Percentiles rank a stretch among this genome's conserved stretches.
These are phyloP conservation scores for Yponomeuta cagnagella DNA, from an alignment of 2,888 invertebrate genomes.

Conservation along the genomic window DNA sequence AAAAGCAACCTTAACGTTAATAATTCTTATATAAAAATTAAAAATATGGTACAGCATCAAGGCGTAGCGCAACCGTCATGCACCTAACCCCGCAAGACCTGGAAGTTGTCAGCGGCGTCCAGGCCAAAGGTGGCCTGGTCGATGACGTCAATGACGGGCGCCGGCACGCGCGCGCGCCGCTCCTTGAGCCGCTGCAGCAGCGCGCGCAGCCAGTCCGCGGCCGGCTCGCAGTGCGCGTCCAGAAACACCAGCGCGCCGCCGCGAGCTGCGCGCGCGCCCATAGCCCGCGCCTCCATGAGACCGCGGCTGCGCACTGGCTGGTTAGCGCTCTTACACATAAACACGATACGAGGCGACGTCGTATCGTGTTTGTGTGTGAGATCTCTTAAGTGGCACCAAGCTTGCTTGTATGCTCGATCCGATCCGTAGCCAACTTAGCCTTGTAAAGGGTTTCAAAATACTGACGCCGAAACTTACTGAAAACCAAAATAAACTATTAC, in stretches of 20 bases:
- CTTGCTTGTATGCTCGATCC: too few relatives aligned
- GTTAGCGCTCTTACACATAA: not conserved
- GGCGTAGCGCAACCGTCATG: too few relatives aligned
- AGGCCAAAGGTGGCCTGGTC: conserved; percentile 67
- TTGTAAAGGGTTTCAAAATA: too few relatives aligned
- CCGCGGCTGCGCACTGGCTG: conserved; percentile 1
- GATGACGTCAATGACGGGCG: conserved; percentile 90
- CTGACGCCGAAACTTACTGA: too few relatives aligned
- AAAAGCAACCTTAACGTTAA: too few relatives aligned
- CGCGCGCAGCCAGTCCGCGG: conserved; percentile 90
- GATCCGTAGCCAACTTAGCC: too few relatives aligned
- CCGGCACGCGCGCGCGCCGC: conserved; percentile 83
- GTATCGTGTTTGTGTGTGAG: too few relatives aligned
- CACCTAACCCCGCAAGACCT: conserved; percentile 31
- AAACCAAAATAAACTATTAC: too few relatives aligned
- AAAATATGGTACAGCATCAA: too few relatives aligned
- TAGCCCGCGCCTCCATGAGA: conserved; percentile 87
- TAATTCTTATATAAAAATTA: too few relatives aligned
- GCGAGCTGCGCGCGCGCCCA: conserved; percentile 87
- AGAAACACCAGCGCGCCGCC: conserved; percentile 91
- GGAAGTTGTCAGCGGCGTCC: conserved; percentile 45
- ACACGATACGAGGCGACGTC: too few relatives aligned
- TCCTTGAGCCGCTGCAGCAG: conserved; percentile 89
- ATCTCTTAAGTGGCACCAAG: too few relatives aligned
- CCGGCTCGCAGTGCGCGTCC: conserved; percentile 94